These are phyloP conservation scores for Altica lythri DNA, from an alignment of 2,888 invertebrate species.

Conservation along the genomic window DNA sequence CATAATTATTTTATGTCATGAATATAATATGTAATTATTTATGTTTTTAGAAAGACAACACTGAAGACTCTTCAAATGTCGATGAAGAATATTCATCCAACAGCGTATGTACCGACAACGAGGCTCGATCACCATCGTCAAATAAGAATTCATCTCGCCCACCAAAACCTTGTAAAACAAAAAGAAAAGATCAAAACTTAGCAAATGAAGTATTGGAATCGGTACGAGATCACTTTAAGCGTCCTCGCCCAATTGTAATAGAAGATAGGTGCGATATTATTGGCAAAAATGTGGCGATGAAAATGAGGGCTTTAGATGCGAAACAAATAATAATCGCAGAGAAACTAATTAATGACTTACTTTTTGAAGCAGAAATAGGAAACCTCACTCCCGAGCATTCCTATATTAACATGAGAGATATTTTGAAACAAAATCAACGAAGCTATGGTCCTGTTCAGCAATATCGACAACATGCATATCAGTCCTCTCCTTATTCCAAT, in stretches of 20 bases:
- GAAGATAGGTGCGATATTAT: slow-evolving; percentile 1
- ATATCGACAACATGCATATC: neutral
- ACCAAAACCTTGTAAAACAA: slow-evolving; percentile 1
- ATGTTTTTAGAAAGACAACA: too few relatives aligned
- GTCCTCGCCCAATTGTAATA: neutral
- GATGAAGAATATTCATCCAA: slow-evolving; percentile 3
- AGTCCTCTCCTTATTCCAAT: slow-evolving; percentile 9
- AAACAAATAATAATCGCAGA: slow-evolving; percentile 3
- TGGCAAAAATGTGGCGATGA: slow-evolving; percentile 9
- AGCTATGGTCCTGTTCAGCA: neutral
- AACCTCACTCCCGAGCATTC: too few relatives aligned
- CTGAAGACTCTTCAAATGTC: too few relatives aligned
- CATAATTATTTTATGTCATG: too few relatives aligned
- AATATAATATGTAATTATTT: too few relatives aligned
- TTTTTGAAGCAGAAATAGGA: slow-evolving; percentile 7
- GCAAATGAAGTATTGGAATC: slow-evolving; percentile 13
- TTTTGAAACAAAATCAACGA: too few relatives aligned
- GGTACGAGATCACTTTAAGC: slow-evolving; percentile 15
- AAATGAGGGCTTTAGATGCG: neutral
- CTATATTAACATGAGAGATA: too few relatives aligned
- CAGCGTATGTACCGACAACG: slow-evolving; percentile 2
- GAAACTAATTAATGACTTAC: neutral
- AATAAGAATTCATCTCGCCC: too few relatives aligned
- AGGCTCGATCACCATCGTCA: slow-evolving; percentile 1
- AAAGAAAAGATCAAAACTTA: slow-evolving; percentile 9